Conservation (phyloP, 2,888 invertebrate genomes). For the Strigamia crassipes region DNA sequence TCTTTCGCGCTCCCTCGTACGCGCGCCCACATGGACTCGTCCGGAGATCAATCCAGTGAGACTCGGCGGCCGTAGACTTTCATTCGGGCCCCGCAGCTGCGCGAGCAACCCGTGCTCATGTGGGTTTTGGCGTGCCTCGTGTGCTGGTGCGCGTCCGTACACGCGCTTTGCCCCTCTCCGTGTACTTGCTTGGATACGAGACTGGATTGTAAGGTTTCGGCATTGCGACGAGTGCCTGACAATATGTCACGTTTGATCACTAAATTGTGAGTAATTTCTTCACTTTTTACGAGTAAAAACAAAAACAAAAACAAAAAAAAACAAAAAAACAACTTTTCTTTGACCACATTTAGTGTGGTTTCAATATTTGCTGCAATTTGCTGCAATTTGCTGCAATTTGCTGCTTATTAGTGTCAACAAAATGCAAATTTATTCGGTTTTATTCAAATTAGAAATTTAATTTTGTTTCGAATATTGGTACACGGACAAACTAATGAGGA, state of each 20-base stretch:
- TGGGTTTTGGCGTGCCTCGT: neutral
- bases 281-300: neutral
- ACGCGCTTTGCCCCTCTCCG: slow-evolving; percentile 23
- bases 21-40: neutral
- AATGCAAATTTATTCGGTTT: neutral
- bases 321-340: too few species aligned
- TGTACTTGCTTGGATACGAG: slow-evolving; percentile 18
- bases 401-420: neutral
- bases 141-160: slow-evolving; percentile 5
- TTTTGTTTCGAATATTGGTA: neutral
- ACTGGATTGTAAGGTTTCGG: slow-evolving; percentile 3
- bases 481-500: neutral
- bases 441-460: neutral
- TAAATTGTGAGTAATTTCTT: neutral
- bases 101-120: slow-evolving; percentile 38
- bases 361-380: neutral
- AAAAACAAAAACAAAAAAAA: too few species aligned
- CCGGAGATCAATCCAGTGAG: slow-evolving; percentile 38
- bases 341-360: too few species aligned
- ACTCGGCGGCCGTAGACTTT: slow-evolving; percentile 1
- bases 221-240: neutral
- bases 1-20: neutral
- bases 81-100: slow-evolving; percentile 36
- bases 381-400: neutral
- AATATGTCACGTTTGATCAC: neutral